These are phyloP conservation scores for Hirtodrosophila histrioides DNA, from an alignment of 2,888 invertebrate species.

Conservation along the genomic window DNA sequence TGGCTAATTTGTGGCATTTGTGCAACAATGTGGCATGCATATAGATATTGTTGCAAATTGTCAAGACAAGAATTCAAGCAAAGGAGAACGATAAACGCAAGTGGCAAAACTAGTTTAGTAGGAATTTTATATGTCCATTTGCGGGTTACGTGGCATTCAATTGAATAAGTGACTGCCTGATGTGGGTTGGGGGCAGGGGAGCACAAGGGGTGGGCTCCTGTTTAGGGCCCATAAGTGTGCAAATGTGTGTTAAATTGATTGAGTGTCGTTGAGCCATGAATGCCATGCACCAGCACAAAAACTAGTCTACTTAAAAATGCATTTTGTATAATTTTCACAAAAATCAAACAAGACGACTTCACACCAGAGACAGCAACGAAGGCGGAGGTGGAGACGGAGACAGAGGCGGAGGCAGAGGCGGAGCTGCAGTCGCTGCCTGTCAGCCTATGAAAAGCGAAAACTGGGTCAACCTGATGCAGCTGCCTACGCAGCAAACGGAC, in stretches of 20 bases:
- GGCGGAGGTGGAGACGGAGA: no score
- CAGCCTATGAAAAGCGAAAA: conserved; percentile 70
- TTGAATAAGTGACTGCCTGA: conserved; percentile 60
- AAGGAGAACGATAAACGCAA: conserved; percentile 25
- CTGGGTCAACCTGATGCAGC: conserved; percentile 78
- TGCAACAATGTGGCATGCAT: conserved; percentile 50
- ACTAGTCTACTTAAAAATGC: conserved; percentile 64
- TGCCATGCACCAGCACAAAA: conserved; percentile 13
- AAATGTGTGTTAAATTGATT: conserved; percentile 74
- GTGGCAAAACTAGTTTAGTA: conserved; percentile 72
- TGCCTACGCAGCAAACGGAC: conserved; percentile 65
- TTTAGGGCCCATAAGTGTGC: not conserved
- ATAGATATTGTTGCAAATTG: conserved; percentile 40
- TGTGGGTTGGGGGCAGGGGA: not conserved
- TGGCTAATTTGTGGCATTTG: conserved; percentile 39
- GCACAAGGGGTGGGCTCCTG: no score
- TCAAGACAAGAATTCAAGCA: conserved; percentile 21
- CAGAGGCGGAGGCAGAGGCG: not conserved
- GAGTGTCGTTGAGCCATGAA: conserved; percentile 32
- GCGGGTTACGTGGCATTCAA: conserved; percentile 65
- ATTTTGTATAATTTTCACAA: conserved; percentile 69
- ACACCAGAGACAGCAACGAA: conserved; percentile 32
- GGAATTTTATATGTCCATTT: conserved; percentile 51
- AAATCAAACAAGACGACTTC: conserved; percentile 45
- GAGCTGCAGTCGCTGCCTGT: conserved; percentile 1